Percentiles rank a stretch among this genome's conserved stretches.
These are phyloP conservation scores for Rhinopomastus cyanomelas DNA, from an alignment of 2,113 vertebrate species.

Conservation along the genomic window DNA sequence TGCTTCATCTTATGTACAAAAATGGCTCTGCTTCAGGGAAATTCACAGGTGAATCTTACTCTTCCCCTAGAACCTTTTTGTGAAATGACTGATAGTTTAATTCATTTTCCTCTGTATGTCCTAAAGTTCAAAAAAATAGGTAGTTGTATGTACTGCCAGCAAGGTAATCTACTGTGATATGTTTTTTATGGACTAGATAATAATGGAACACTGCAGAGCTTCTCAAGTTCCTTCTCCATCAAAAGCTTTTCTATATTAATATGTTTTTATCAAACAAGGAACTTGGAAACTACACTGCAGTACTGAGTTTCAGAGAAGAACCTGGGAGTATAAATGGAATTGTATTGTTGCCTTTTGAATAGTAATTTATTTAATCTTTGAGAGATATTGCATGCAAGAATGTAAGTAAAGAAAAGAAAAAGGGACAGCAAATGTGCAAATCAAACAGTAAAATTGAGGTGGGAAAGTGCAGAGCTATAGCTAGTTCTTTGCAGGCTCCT, in stretches of 20 bases:
- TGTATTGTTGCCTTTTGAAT: slow-evolving; percentile 4
- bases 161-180: not conserved
- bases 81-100: not conserved
- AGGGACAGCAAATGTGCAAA: not conserved
- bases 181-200: slow-evolving; percentile 1
- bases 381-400: not conserved
- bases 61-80: not conserved
- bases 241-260: slow-evolving; percentile 15
- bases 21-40: not conserved
- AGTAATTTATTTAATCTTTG: not conserved
- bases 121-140: not conserved
- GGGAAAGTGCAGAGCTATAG: not conserved
- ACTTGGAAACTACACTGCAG: not conserved
- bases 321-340: not conserved
- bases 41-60: not conserved
- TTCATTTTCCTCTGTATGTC: not conserved
- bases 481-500: not conserved
- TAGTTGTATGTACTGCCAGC: not conserved
- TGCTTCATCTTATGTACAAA: not conserved
- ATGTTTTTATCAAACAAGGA: not conserved
- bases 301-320: not conserved
- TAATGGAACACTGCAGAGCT: not conserved
- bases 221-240: slow-evolving; percentile 12
- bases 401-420: not conserved
- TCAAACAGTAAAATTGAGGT: not conserved